Percentiles rank a stretch among this genome's conserved stretches.
These are phyloP conservation scores for Arrhopalites spinosus DNA, from an alignment of 2,888 invertebrate species.

Conservation along the genomic window DNA sequence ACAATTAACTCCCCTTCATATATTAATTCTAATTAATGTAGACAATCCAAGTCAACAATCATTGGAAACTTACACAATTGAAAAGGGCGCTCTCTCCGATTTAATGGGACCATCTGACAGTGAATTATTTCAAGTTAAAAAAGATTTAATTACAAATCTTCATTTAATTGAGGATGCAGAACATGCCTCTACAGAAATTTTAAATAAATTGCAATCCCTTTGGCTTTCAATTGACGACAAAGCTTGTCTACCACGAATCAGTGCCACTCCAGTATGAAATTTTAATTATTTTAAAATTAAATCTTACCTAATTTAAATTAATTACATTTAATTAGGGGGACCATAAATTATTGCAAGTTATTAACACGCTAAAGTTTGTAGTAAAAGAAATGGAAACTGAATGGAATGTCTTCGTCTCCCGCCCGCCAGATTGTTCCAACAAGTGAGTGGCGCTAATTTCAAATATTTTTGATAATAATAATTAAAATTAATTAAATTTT, in stretches of 20 bases:
- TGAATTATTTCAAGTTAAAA: conserved; percentile 21
- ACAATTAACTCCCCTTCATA: too few relatives aligned
- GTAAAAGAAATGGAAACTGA: conserved; percentile 40
- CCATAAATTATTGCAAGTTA: conserved; percentile 31
- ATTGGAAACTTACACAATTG: neutral
- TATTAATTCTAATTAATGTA: too few relatives aligned
- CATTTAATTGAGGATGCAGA: conserved; percentile 35
- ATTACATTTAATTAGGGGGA: conserved; percentile 23
- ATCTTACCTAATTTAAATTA: neutral
- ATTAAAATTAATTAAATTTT: neutral
- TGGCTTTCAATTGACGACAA: conserved; percentile 38
- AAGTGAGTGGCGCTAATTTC: conserved; percentile 35
- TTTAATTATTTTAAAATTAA: neutral
- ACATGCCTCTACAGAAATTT: neutral
- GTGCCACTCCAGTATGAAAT: neutral
- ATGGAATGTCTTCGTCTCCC: conserved; percentile 24
- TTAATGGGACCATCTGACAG: conserved; percentile 16
- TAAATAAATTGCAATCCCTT: conserved; percentile 34
- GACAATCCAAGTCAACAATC: conserved; percentile 15
- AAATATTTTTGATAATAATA: too few relatives aligned
- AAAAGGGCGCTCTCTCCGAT: conserved; percentile 6
- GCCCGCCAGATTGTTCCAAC: conserved; percentile 7
- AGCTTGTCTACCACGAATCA: neutral
- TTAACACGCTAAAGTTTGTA: conserved; percentile 34
- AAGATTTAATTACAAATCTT: conserved; percentile 13